Percentiles rank a stretch among this genome's conserved stretches.
phyloP scores from a whole-genome alignment of 2,888 invertebrate genomes.

The Notocelia uddmanniana region DNA sequence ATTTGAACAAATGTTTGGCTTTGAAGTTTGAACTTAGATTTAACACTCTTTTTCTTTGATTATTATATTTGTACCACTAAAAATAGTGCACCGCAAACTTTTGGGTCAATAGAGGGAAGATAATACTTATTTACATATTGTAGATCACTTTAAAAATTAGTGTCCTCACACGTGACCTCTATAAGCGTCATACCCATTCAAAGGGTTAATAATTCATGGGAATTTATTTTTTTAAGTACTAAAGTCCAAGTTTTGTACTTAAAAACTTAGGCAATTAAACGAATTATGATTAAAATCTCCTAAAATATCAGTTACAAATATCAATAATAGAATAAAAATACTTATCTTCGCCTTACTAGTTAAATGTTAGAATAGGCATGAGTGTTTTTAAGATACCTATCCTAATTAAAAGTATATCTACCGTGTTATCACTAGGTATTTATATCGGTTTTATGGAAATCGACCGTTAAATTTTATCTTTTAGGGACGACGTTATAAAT shows the following conservation, averaged over 20 bases:
- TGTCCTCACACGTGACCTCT: neutral
- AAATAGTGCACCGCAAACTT: neutral
- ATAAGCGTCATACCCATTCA: neutral
- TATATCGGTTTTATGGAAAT: conserved; percentile 6
- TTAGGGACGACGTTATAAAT: neutral
- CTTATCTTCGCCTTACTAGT: neutral
- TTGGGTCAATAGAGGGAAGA: neutral
- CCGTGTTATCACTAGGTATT: conserved; percentile 14
- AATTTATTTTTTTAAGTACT: neutral
- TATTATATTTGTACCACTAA: too few species aligned
- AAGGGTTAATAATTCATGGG: neutral
- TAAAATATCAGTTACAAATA: neutral
- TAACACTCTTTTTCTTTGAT: neutral
- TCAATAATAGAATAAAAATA: neutral
- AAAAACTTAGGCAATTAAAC: neutral
- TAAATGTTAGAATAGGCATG: conserved; percentile 11
- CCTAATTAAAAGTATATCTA: conserved; percentile 19
- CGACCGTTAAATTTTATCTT: neutral
- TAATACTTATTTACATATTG: neutral
- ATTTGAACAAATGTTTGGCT: neutral
- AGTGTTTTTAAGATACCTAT: conserved; percentile 17
- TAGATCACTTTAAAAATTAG: neutral
- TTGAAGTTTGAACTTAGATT: neutral
- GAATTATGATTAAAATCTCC: neutral
- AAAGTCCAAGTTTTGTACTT: neutral